Evolutionary conservation across 2,888 invertebrate genomes (phyloP).

Genomic region (Agrochola circellaris): DNA sequence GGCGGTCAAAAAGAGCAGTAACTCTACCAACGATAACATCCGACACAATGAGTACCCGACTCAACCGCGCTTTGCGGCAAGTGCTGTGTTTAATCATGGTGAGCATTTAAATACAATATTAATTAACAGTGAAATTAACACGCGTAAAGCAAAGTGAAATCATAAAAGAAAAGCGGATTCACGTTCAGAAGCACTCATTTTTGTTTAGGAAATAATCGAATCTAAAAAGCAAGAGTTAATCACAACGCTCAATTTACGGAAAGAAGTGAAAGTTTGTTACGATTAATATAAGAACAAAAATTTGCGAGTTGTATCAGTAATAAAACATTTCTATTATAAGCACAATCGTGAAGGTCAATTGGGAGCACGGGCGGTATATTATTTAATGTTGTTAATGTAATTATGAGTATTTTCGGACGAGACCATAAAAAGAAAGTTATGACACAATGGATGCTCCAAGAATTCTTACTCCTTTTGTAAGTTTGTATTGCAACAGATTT

Average conservation of each 20-base stretch:
- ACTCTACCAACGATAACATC: conserved; percentile 71
- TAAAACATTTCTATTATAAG: conserved; percentile 70
- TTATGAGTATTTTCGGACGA: conserved; percentile 55
- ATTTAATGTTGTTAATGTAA: conserved; percentile 60
- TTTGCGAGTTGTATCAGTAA: conserved; percentile 64
- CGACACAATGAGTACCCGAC: conserved; percentile 70
- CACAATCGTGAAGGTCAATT: conserved; percentile 76
- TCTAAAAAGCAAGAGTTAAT: conserved; percentile 79
- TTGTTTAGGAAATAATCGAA: conserved; percentile 72
- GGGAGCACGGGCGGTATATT: conserved; percentile 64
- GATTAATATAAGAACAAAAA: conserved; percentile 75
- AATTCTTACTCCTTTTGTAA: conserved; percentile 37
- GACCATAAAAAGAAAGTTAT: conserved; percentile 62
- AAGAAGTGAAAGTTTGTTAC: conserved; percentile 82
- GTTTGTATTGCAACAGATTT: conserved; percentile 28
- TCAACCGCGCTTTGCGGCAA: conserved; percentile 68
- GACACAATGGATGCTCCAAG: conserved; percentile 49
- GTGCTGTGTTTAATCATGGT: conserved; percentile 74
- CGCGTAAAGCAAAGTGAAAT: conserved; percentile 77
- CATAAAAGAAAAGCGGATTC: conserved; percentile 50
- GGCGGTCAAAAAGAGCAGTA: conserved; percentile 75
- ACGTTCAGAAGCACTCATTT: conserved; percentile 46
- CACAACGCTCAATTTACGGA: conserved; percentile 79
- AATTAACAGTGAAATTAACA: conserved; percentile 63
- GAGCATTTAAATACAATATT: conserved; percentile 59